Conservation (phyloP, 2,888 invertebrate genomes). For the Iphiclides podalirius region DNA sequence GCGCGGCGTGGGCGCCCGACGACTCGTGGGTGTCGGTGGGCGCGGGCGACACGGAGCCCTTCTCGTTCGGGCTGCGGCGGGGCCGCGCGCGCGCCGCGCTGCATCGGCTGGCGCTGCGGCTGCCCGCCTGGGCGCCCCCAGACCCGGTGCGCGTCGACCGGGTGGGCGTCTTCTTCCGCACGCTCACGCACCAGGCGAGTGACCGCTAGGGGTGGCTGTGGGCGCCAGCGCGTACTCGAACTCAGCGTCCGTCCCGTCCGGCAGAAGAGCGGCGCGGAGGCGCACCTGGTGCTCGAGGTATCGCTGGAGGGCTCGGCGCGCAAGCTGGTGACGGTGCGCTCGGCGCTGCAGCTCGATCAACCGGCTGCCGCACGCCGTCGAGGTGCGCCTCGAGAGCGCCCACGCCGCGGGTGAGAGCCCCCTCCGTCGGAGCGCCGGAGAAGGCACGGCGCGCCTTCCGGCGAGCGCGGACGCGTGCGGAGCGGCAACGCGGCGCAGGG, state of each 20-base stretch:
- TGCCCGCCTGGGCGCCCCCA: conserved; percentile 93
- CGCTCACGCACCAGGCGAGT: conserved; percentile 52
- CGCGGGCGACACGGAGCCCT: conserved; percentile 89
- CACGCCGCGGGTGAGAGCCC: conserved; percentile 42
- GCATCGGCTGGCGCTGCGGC: conserved; percentile 93
- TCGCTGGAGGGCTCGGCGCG: conserved; percentile 95
- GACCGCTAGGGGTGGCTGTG: too few species aligned
- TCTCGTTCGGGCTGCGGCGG: conserved; percentile 90
- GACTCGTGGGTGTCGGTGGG: conserved; percentile 86
- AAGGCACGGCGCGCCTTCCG: neutral
- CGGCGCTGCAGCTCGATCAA: conserved; percentile 92
- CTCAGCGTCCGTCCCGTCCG: too few species aligned
- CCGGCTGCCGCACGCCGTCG: conserved; percentile 84
- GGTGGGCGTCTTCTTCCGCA: conserved; percentile 96
- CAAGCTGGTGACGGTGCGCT: conserved; percentile 95
- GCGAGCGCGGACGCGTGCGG: conserved; percentile 33
- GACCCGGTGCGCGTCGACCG: conserved; percentile 96
- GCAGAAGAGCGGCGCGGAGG: conserved; percentile 73
- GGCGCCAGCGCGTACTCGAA: neutral
- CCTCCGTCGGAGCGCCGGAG: too few species aligned
- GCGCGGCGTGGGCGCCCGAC: conserved; percentile 46
- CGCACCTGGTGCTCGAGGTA: conserved; percentile 94
- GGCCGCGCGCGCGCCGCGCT: conserved; percentile 84
- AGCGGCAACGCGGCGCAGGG: conserved; percentile 30
- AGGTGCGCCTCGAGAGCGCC: conserved; percentile 62